Percentiles rank a stretch among this genome's conserved stretches.
Evolutionary conservation across 1,140 invertebrate species (phyloP).

Genomic region (Aricia agestis): DNA sequence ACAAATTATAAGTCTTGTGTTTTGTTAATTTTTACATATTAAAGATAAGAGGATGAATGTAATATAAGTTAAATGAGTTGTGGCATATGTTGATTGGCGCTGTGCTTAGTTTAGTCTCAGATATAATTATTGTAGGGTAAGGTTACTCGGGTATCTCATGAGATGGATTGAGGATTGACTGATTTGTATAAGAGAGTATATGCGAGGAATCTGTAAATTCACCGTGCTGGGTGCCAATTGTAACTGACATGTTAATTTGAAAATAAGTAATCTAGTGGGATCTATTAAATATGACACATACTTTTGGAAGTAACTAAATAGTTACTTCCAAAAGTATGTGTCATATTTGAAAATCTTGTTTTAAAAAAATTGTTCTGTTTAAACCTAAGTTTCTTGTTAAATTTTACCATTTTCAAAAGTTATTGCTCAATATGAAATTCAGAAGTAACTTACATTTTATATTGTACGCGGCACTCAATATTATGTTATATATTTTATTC

Average conservation of each 20-base stretch:
- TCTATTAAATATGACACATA: not conserved
- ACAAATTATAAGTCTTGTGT: constrained; percentile 74
- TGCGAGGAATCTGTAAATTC: constrained; percentile 34
- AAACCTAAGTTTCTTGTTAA: not conserved
- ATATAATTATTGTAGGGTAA: constrained; percentile 56
- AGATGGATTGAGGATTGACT: constrained; percentile 51
- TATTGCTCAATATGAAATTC: too few relatives aligned
- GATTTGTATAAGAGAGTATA: constrained; percentile 50
- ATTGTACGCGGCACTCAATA: not conserved
- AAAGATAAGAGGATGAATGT: constrained; percentile 46
- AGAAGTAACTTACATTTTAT: too few relatives aligned
- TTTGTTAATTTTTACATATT: constrained; percentile 62
- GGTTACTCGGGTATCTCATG: constrained; percentile 51
- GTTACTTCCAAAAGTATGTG: too few relatives aligned
- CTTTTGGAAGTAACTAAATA: too few relatives aligned
- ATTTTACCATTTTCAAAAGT: not conserved
- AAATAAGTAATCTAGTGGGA: not conserved
- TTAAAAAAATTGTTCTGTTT: too few relatives aligned
- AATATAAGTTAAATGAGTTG: constrained; percentile 49
- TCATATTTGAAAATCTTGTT: too few relatives aligned
- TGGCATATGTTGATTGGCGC: constrained; percentile 56
- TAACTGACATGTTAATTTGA: constrained; percentile 23
- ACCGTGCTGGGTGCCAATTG: constrained; percentile 52
- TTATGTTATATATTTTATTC: not conserved
- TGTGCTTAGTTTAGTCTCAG: constrained; percentile 71